A percentile compares a stretch with the other conserved stretches of the same genome.
Evolutionary conservation across 35 echinoderm and acorn worm species (phyloP).

Genomic region (Heliocidaris erythrogramma): DNA sequence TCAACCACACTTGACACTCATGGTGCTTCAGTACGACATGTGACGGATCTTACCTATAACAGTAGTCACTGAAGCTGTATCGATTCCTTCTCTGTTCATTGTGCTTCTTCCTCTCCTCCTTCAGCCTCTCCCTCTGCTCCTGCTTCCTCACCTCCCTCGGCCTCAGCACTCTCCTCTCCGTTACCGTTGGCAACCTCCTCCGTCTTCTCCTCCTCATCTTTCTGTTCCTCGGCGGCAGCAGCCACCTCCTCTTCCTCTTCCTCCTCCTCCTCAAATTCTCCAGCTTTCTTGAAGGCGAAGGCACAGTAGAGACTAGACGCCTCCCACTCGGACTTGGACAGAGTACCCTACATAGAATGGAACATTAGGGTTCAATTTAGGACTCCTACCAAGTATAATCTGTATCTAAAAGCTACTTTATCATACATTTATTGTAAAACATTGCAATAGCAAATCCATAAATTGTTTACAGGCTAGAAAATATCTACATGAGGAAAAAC

Average conservation of each 20-base stretch:
- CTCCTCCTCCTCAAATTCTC: not conserved
- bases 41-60: not conserved
- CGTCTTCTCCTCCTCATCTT: not conserved
- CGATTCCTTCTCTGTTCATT: not conserved
- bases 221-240: no score
- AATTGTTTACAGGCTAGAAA: no score
- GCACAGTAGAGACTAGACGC: slow-evolving; percentile 84
- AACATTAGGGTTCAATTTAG: not conserved
- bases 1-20: not conserved
- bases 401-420: not conserved
- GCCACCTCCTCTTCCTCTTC: not conserved
- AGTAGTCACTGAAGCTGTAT: not conserved
- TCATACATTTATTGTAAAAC: not conserved
- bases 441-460: not conserved
- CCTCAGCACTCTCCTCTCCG: not conserved
- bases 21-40: not conserved
- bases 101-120: not conserved
- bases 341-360: slow-evolving; percentile 75
- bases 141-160: not conserved
- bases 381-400: not conserved
- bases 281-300: slow-evolving; percentile 57
- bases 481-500: no score
- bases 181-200: slow-evolving; percentile 21
- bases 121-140: not conserved
- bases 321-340: slow-evolving; percentile 97